Evolutionary conservation across 2,797 vertebrate species (phyloP), one percentile per base, ranked within the genome.

Genomic region (Dromococcyx pavoninus): DNA sequence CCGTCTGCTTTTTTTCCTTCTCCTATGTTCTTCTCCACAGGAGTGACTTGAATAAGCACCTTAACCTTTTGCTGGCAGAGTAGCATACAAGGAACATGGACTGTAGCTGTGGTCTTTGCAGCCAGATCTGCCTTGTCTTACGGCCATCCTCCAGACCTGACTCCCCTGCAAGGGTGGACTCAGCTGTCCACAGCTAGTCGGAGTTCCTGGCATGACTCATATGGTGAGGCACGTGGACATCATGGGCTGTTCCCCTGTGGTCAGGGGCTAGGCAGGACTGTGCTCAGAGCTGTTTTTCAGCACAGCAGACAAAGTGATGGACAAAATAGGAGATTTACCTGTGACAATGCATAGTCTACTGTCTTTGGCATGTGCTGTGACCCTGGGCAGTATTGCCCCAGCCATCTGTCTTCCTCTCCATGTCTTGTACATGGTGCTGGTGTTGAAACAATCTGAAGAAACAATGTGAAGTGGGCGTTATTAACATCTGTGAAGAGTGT

Each of bases 171-270:
- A 51, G 43, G 9, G 7, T 32, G 32, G 32, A 50, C n/a, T 46
- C 37, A 21, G 17, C 33, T 13, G 6, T 19, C 32, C 32, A 24
- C 27, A 28, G 41, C 27, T 13, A 27, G 48, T 69, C 32, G 15
- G 27, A 57, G 15, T 27, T 43, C 28, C 19, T n/a, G 33, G 25
- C 0, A 0, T 41, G 48, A 48, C 28, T 50, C 43, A 43, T 43
- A 37, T 0, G 1, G 27, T 32, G 32, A n/a, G 41, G 43, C 13
- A n/a, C 0, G 0, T 9, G 22, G 56, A 28, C 22, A 67, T 14
- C 56, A 30, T 0, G 0, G 11, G 24, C 24, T 60, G 46, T 39
- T 80, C 19, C 7, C 24, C 25, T 30, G 28, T 0, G 1, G 18
- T 61, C 46, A 48, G 54, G 30, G 48, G 25, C 10, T 16, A 30